phyloP scores from a whole-genome alignment of 1,140 invertebrate species.

The Sminthurinus signatus region DNA sequence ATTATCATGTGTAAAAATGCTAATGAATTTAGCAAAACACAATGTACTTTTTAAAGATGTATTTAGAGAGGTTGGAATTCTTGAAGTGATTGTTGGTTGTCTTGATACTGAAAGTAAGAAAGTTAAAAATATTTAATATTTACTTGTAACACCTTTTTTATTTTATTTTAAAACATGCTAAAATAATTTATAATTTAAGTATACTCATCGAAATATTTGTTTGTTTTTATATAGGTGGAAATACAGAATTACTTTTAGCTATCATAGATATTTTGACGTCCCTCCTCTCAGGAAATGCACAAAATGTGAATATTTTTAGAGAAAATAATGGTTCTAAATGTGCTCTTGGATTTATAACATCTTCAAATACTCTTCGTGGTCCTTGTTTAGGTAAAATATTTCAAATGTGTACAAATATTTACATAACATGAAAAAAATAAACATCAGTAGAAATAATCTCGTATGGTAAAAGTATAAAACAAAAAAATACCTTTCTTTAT shows the following conservation, averaged over 20 bases:
- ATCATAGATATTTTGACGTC: conserved; percentile 81
- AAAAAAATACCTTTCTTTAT: too few relatives aligned
- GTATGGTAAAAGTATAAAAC: too few relatives aligned
- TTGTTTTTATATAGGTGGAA: conserved; percentile 1
- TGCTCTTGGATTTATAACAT: conserved; percentile 23
- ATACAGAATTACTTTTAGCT: conserved; percentile 62
- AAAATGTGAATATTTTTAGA: conserved; percentile 86
- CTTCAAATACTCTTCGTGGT: conserved; percentile 15
- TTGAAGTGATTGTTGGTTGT: conserved; percentile 95
- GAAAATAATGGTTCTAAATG: conserved; percentile 38
- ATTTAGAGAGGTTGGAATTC: conserved; percentile 91
- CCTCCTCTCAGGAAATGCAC: conserved; percentile 67
- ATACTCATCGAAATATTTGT: background rate
- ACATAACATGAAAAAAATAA: background rate
- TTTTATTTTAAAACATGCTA: too few relatives aligned
- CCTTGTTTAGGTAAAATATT: conserved; percentile 22
- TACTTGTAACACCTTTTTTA: background rate
- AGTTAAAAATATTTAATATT: conserved; percentile 8
- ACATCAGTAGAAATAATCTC: too few relatives aligned
- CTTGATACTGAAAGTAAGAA: conserved; percentile 53
- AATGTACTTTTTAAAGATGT: conserved; percentile 95
- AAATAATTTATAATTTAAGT: conserved; percentile 1
- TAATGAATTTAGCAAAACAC: conserved; percentile 53
- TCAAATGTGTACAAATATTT: background rate
- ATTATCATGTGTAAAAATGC: conserved; percentile 42